A percentile compares a stretch with the other conserved stretches of the same genome.
Conservation (phyloP, 30 jellyfish, hydroid and myxozoan genomes). For the Pelagia noctiluca region DNA sequence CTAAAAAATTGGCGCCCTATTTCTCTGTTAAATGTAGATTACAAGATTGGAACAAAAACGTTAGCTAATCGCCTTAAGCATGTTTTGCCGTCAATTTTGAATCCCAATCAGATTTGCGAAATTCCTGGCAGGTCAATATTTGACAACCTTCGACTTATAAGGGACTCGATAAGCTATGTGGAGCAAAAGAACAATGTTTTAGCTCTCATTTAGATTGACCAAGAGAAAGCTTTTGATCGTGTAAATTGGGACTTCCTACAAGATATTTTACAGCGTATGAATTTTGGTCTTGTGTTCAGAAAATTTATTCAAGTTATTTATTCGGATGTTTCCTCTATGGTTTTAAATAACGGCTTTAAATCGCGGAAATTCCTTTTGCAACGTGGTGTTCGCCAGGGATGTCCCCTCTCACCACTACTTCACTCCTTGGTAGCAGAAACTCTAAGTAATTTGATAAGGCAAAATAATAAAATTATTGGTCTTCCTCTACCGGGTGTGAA, state of each 20-base stretch:
- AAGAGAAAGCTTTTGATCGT: conserved; percentile 25
- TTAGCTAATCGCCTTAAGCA: conserved; percentile 34
- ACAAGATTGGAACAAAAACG: conserved; percentile 41
- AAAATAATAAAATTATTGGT: neutral
- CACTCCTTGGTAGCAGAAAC: neutral
- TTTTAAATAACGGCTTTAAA: conserved; percentile 33
- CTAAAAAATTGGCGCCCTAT: conserved; percentile 54
- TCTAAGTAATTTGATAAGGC: neutral
- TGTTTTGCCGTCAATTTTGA: neutral
- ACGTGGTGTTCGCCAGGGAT: conserved; percentile 39
- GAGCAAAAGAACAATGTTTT: neutral
- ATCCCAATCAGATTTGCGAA: conserved; percentile 32
- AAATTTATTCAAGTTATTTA: conserved; percentile 2
- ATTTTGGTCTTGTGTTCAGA: conserved; percentile 18
- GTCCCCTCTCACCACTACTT: conserved; percentile 26
- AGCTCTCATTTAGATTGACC: conserved; percentile 4
- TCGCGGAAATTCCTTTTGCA: neutral
- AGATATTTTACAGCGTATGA: conserved; percentile 6
- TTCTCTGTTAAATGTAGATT: conserved; percentile 30
- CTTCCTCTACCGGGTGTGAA: neutral
- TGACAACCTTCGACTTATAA: neutral
- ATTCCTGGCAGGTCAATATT: conserved; percentile 31
- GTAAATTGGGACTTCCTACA: conserved; percentile 18
- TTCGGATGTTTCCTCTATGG: neutral
- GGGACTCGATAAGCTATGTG: neutral